Evolutionary conservation across 2,797 vertebrate species (phyloP).

Genomic region (Platalea minor): DNA sequence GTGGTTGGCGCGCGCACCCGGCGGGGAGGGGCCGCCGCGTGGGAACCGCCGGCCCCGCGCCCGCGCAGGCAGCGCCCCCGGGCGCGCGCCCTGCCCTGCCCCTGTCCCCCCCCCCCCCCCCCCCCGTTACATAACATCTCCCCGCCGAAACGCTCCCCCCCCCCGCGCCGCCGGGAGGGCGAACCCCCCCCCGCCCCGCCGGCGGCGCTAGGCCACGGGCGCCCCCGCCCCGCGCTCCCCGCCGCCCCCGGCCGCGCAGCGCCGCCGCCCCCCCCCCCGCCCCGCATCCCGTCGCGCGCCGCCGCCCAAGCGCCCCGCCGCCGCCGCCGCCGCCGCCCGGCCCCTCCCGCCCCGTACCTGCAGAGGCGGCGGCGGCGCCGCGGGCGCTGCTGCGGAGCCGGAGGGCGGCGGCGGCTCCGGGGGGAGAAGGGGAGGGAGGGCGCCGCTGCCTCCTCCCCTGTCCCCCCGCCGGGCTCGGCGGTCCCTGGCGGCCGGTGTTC

Average conservation of each 20-base stretch:
- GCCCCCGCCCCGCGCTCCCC: conserved; percentile 16
- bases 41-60: background rate
- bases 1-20: background rate
- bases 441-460: conserved; percentile 66
- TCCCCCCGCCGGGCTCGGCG: conserved; percentile 68
- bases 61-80: background rate
- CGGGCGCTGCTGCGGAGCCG: conserved; percentile 62
- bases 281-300: conserved; percentile 6
- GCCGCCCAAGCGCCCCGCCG: conserved; percentile 3
- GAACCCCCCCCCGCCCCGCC: background rate
- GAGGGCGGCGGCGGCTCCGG: conserved; percentile 60
- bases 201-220: conserved; percentile 58
- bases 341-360: conserved; percentile 66
- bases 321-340: conserved; percentile 1
- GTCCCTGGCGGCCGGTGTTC: conserved; percentile 23
- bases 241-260: background rate
- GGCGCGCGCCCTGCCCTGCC: background rate
- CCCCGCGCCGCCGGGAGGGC: background rate
- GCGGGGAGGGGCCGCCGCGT: background rate
- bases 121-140: conserved; percentile 38
- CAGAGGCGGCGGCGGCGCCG: conserved; percentile 64
- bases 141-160: background rate
- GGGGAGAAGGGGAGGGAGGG: conserved; percentile 57
- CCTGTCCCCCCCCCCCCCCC: background rate
- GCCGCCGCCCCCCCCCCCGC: background rate